Percentiles rank a stretch among this genome's conserved stretches.
phyloP scores from a whole-genome alignment of 2,797 vertebrate genomes.

The Acrossocheilus wenchowensis region DNA sequence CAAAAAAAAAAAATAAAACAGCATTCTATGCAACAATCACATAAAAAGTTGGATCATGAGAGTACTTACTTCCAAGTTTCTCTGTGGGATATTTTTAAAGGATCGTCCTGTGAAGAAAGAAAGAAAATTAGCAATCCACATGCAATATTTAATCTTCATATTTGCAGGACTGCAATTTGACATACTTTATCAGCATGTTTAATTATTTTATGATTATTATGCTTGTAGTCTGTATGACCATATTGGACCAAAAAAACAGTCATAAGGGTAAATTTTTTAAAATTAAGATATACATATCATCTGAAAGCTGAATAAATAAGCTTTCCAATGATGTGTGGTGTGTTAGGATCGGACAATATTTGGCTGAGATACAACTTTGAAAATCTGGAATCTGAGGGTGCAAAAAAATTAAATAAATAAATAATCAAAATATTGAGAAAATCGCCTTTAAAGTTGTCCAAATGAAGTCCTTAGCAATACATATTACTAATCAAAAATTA shows the following conservation, averaged over 20 bases:
- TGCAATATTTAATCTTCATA: background rate
- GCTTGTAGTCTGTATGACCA: background rate
- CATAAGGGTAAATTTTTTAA: background rate
- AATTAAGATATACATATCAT: background rate
- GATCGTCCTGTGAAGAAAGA: slow-evolving; percentile 62
- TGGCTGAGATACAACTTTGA: background rate
- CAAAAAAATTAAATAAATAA: no score
- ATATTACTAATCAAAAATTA: background rate
- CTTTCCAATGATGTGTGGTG: background rate
- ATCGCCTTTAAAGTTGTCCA: background rate
- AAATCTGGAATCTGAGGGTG: background rate
- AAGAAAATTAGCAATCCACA: slow-evolving; percentile 1
- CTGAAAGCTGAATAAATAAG: background rate
- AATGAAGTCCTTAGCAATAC: background rate
- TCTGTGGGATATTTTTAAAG: slow-evolving; percentile 67
- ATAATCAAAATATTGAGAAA: no score
- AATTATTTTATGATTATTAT: background rate
- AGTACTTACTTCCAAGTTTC: slow-evolving; percentile 64
- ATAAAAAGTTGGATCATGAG: background rate
- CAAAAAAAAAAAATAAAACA: background rate
- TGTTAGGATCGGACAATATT: no score
- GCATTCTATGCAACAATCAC: background rate
- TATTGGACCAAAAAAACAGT: background rate
- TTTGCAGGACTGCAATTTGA: background rate
- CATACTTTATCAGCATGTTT: background rate